Percentiles rank a stretch among this genome's conserved stretches.
phyloP scores from a whole-genome alignment of 1,140 invertebrate species.

The Ctenoplectra terminalis region DNA sequence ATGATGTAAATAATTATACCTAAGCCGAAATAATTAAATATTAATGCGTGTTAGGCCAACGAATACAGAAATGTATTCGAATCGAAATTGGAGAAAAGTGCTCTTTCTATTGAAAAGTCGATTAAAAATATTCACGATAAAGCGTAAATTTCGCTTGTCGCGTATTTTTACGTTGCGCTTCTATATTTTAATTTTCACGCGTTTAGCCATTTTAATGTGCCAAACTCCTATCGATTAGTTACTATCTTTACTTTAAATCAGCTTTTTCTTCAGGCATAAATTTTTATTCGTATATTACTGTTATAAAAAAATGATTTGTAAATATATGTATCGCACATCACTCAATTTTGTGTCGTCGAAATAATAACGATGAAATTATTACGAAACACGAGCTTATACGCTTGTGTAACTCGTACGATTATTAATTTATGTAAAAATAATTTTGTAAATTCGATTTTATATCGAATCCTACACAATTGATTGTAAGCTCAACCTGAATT shows the following conservation, averaged over 20 bases:
- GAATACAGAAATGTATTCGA: background rate
- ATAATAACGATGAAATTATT: too few relatives aligned
- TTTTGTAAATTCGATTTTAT: conserved; percentile 41
- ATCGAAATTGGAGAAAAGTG: background rate
- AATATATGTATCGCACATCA: conserved; percentile 15
- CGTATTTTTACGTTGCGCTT: background rate
- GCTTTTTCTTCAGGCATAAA: background rate
- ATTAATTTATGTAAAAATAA: conserved; percentile 4
- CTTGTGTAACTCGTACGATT: too few relatives aligned
- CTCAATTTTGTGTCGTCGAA: background rate
- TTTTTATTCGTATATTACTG: conserved; percentile 30
- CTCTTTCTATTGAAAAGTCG: background rate
- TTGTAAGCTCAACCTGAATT: conserved; percentile 14
- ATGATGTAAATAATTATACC: conserved; percentile 18
- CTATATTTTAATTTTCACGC: background rate
- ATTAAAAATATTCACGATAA: background rate
- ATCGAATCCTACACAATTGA: background rate
- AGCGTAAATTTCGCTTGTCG: background rate
- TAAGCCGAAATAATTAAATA: background rate
- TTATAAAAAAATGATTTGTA: conserved; percentile 18
- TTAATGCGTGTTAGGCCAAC: background rate
- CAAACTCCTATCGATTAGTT: conserved; percentile 46
- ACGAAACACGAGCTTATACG: background rate
- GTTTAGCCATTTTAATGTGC: conserved; percentile 36
- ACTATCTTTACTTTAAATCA: background rate